Conservation (phyloP, 2,888 invertebrate species). For the Drosophila putrida region DNA sequence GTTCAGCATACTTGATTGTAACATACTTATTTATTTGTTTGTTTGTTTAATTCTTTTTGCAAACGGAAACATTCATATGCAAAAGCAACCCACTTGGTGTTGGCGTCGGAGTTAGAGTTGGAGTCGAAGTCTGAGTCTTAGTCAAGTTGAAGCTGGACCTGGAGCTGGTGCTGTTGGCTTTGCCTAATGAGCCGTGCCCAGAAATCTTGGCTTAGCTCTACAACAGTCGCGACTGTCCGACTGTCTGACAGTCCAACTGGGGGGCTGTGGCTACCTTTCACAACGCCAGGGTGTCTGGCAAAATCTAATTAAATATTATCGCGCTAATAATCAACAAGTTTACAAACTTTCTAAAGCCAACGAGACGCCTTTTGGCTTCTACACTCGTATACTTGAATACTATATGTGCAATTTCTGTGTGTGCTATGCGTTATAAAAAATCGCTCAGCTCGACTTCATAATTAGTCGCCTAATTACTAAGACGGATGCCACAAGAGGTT, state of each 20-base stretch:
- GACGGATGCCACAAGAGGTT: constrained; percentile 73
- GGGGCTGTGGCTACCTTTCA: constrained; percentile 62
- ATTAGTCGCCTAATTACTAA: constrained; percentile 76
- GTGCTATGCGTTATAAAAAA: constrained; percentile 47
- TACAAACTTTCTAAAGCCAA: constrained; percentile 72
- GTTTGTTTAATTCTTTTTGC: constrained; percentile 5
- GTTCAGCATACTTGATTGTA: neutral
- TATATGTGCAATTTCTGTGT: constrained; percentile 1
- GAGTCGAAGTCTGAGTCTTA: neutral
- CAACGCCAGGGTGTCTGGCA: constrained; percentile 50
- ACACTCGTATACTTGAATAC: neutral
- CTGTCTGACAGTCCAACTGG: neutral
- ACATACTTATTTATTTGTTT: neutral
- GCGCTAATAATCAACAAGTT: constrained; percentile 76
- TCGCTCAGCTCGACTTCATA: constrained; percentile 70
- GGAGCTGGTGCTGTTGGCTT: constrained; percentile 18
- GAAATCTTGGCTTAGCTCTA: constrained; percentile 10
- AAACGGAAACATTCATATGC: constrained; percentile 71
- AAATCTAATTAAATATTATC: constrained; percentile 80
- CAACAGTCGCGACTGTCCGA: neutral
- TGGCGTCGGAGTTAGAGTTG: constrained; percentile 22
- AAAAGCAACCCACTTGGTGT: constrained; percentile 43
- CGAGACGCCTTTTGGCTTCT: constrained; percentile 36
- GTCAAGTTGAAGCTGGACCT: constrained; percentile 5
- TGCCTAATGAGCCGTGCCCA: constrained; percentile 66